Conservation (phyloP, 2,797 vertebrate species). For the Eulemur rubriventer region DNA sequence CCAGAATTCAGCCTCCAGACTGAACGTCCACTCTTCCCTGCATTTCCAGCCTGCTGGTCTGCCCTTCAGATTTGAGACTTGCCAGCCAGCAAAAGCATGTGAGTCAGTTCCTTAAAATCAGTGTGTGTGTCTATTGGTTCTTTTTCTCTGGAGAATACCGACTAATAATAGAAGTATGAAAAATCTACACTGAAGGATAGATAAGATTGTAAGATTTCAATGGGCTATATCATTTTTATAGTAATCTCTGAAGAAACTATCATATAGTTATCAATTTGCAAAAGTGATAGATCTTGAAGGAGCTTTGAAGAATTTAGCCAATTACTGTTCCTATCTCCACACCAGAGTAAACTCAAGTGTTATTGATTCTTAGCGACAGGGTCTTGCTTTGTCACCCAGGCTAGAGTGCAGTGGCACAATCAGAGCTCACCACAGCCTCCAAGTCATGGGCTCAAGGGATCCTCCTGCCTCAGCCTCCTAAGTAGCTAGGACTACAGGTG, state of each 20-base stretch:
- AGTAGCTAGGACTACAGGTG: background rate
- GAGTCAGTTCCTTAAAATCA: background rate
- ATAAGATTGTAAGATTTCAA: background rate
- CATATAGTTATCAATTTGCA: background rate
- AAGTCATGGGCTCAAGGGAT: background rate
- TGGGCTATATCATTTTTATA: background rate
- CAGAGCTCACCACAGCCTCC: background rate
- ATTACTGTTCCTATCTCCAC: background rate
- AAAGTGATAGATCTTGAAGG: background rate
- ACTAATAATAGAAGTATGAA: background rate
- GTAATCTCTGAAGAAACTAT: background rate
- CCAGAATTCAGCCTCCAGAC: background rate
- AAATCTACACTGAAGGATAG: background rate
- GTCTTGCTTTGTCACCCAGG: too few species aligned
- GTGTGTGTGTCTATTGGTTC: background rate
- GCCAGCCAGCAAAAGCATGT: background rate
- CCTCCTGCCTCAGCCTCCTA: background rate
- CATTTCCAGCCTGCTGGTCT: background rate
- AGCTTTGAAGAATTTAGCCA: background rate
- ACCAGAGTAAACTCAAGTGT: background rate
- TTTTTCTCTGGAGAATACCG: background rate
- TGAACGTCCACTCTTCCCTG: background rate
- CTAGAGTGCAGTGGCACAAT: background rate
- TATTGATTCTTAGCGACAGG: too few species aligned
- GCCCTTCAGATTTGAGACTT: background rate